A percentile compares a stretch with the other conserved stretches of the same genome.
phyloP scores from a whole-genome alignment of 1,140 invertebrate species.

The Penaeus vannamei region DNA sequence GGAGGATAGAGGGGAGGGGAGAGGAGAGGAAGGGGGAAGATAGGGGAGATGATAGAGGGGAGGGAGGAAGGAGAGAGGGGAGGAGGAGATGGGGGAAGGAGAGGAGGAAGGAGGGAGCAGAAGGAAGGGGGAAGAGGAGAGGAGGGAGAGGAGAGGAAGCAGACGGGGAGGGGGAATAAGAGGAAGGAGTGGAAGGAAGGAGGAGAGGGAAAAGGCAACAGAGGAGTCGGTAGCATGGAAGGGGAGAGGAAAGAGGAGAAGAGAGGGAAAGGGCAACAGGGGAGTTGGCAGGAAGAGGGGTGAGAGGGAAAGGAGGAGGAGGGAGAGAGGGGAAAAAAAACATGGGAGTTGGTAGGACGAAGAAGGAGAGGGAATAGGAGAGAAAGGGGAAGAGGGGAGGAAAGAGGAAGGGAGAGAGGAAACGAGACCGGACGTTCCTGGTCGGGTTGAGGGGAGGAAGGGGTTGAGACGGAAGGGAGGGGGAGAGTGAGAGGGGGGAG shows the following conservation, averaged over 20 bases:
- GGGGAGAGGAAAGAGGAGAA: background rate
- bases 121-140: background rate
- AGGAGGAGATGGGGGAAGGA: too few species aligned
- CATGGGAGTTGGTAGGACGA: too few species aligned
- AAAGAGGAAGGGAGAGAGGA: slow-evolving; percentile 29
- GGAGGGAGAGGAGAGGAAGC: background rate
- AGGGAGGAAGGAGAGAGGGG: background rate
- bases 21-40: too few species aligned
- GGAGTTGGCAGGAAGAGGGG: background rate
- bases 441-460: background rate
- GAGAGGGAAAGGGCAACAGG: background rate
- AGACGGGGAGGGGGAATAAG: background rate
- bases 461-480: slow-evolving; percentile 5
- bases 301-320: background rate
- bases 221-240: too few species aligned
- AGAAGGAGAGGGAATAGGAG: slow-evolving; percentile 16
- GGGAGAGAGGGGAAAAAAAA: too few species aligned
- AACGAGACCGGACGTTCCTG: background rate
- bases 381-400: slow-evolving; percentile 16
- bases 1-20: background rate
- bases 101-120: background rate
- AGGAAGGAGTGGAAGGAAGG: background rate
- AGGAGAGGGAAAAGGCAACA: background rate
- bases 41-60: too few species aligned
- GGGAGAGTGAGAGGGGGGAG: background rate